phyloP scores from a whole-genome alignment of 2,888 invertebrate genomes.

The Emmelina monodactyla region DNA sequence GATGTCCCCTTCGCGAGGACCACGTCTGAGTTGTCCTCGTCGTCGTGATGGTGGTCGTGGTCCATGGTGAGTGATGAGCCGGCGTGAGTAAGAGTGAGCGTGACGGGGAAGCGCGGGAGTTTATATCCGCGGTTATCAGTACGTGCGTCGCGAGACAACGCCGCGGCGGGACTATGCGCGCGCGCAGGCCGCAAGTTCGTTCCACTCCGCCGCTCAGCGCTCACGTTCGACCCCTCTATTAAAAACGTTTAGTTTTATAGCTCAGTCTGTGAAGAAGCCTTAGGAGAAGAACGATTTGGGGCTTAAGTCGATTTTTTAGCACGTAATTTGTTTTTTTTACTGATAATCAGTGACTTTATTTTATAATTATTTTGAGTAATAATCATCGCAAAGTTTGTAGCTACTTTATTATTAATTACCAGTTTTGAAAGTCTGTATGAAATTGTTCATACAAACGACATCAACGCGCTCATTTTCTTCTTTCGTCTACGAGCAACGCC shows the following conservation, averaged over 20 bases:
- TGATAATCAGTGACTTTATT: not conserved
- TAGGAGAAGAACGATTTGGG: too few relatives aligned
- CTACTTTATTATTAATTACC: too few relatives aligned
- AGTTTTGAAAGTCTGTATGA: too few relatives aligned
- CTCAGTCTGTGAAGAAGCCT: too few relatives aligned
- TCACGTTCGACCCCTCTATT: too few relatives aligned
- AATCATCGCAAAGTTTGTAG: not conserved
- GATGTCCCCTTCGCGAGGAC: constrained; percentile 79
- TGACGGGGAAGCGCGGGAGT: constrained; percentile 25
- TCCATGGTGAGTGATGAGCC: too few relatives aligned
- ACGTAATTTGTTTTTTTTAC: too few relatives aligned
- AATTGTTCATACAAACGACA: too few relatives aligned
- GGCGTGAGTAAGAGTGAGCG: constrained; percentile 23
- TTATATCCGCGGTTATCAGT: constrained; percentile 47
- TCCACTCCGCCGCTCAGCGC: constrained; percentile 46
- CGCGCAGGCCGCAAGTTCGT: constrained; percentile 25
- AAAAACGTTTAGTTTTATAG: too few relatives aligned
- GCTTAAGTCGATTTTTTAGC: too few relatives aligned
- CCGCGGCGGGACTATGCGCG: constrained; percentile 37
- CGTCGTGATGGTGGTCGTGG: constrained; percentile 20
- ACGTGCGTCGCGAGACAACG: constrained; percentile 45
- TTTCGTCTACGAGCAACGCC: too few relatives aligned
- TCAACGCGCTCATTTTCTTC: too few relatives aligned
- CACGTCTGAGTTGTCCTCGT: constrained; percentile 43
- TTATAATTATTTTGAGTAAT: not conserved